Evolutionary conservation across 2,888 invertebrate species (phyloP), one percentile per base, ranked within the genome.

Genomic region (Drosophila basisetae): DNA sequence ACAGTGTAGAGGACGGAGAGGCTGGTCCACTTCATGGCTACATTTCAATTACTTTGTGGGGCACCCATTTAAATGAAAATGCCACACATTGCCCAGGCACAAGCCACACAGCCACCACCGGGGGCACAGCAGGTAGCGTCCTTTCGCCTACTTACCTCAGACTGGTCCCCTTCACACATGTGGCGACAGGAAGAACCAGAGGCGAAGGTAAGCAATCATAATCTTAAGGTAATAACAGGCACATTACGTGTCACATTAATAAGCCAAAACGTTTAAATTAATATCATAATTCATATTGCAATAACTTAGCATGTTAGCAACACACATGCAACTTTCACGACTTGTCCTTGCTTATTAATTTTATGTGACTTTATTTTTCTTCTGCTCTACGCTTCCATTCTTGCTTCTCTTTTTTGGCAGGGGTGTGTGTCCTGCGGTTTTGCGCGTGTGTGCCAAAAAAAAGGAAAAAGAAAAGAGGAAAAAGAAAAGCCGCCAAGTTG

Each of bases 181-280:
- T 68, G 74, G 50, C 50, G 52, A 71, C 72, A 62, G 49, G 68
- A 33, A 43, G 41, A 54, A 53, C 68, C 65, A 50, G 62, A 47
- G 67, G 25, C 52, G 70, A 39, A 61, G 72, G 82, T 69, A 83
- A 88, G 89, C 80, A 88, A 89, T 88, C 88, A 87, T 87, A 87
- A 89, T 88, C 89, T 88, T 87, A 78, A 79, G 83, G 87, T 87
- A 89, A 87, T 87, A 87, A 87, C 87, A 87, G 86, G 78, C 87
- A 84, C 89, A 90, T 89, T 89, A 90, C 84, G 87, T 80, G 91
- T 86, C 91, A 91, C 91, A 91, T 91, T 91, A 91, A 91, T 91
- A 91, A 91, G 87, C 91, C 55, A 72, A 72, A 80, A 70, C 88
- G 80, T 78, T 85, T 76, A 91, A 91, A 91, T 91, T 91, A 91